phyloP scores from a whole-genome alignment of 2,888 invertebrate species.

The Aspidiotus rigidus region DNA sequence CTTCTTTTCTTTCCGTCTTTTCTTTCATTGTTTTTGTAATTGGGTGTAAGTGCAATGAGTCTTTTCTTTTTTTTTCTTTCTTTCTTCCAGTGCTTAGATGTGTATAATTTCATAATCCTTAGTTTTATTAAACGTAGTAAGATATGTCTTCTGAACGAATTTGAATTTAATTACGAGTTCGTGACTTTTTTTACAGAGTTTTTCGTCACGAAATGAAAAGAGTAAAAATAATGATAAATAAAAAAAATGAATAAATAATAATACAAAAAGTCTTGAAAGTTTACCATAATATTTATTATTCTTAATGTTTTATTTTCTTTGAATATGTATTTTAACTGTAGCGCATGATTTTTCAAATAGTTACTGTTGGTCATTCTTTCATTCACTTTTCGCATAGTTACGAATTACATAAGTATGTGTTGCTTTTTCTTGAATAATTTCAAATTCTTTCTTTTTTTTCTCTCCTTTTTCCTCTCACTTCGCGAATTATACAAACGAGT shows the following conservation, averaged over 20 bases:
- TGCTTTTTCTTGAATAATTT: slow-evolving; percentile 8
- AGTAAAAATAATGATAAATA: background rate
- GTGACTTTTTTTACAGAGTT: background rate
- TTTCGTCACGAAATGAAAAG: background rate
- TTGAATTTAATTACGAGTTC: background rate
- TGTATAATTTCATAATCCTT: too few species aligned
- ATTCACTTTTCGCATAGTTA: too few species aligned
- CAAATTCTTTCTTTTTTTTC: slow-evolving; percentile 12
- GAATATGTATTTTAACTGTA: background rate
- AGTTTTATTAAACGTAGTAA: too few species aligned
- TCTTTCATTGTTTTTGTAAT: slow-evolving; percentile 6
- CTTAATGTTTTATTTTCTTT: background rate
- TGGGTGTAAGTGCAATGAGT: slow-evolving; percentile 31
- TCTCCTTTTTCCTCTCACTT: slow-evolving; percentile 1
- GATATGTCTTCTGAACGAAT: too few species aligned
- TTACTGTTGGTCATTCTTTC: slow-evolving; percentile 16
- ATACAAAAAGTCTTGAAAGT: background rate
- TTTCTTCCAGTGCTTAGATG: too few species aligned
- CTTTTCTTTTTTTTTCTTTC: slow-evolving; percentile 6
- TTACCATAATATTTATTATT: slow-evolving; percentile 3
- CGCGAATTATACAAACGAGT: slow-evolving; percentile 22
- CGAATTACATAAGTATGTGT: too few species aligned
- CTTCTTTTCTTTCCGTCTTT: slow-evolving; percentile 1
- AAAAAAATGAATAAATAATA: background rate
- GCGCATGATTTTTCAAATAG: background rate